Conservation (phyloP, 2,888 invertebrate species). For the Dolomedes plantarius region DNA sequence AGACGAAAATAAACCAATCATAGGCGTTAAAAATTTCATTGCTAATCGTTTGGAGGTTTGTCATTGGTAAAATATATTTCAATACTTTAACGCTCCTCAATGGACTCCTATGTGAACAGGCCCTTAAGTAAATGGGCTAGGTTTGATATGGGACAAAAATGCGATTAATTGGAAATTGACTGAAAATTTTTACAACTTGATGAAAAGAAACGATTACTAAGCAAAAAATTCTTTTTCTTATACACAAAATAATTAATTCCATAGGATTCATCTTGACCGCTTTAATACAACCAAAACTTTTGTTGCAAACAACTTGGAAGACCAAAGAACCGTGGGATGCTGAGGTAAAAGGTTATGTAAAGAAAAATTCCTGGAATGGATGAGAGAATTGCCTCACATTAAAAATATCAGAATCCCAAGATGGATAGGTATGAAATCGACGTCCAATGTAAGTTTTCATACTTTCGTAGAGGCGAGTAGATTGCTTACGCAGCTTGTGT, state of each 20-base stretch:
- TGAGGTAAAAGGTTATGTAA: neutral
- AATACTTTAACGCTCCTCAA: too few species aligned
- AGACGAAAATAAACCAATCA: too few species aligned
- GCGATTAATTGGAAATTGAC: neutral
- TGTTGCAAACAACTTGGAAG: neutral
- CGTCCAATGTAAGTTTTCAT: neutral
- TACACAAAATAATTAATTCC: conserved; percentile 2
- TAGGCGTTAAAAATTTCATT: too few species aligned
- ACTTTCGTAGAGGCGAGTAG: neutral
- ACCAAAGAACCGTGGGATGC: neutral
- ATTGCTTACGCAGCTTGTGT: neutral
- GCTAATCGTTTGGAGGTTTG: too few species aligned
- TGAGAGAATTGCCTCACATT: neutral
- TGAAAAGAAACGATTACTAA: conserved; percentile 16
- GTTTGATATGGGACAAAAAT: neutral
- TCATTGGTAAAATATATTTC: too few species aligned
- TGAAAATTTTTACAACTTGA: neutral
- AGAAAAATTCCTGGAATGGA: neutral
- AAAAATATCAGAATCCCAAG: neutral
- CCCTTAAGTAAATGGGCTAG: too few species aligned
- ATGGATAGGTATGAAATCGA: neutral
- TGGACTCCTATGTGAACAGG: too few species aligned
- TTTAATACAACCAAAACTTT: neutral
- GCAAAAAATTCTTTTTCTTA: too few species aligned
- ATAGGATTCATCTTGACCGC: neutral